Evolutionary conservation across 2,888 invertebrate genomes (phyloP).

Genomic region (Drosophila subquinaria): DNA sequence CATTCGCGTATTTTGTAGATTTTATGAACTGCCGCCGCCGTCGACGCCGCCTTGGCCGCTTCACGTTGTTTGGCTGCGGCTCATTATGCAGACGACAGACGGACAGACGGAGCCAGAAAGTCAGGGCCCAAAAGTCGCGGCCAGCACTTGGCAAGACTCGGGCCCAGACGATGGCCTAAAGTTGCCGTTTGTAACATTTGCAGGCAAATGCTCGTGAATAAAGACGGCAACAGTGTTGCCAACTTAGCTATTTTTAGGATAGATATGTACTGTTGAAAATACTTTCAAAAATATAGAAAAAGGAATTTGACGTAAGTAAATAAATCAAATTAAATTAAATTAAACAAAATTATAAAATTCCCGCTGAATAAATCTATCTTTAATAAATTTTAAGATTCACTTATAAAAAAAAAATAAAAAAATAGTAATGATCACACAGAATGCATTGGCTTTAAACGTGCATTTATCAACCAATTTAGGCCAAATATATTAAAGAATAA

Average conservation of each 20-base stretch:
- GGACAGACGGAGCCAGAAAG: constrained; percentile 13
- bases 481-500: no score
- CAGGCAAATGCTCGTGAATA: constrained; percentile 70
- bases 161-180: constrained; percentile 56
- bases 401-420: no score
- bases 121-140: constrained; percentile 36
- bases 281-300: not conserved
- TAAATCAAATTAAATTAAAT: no score
- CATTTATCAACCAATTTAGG: no score
- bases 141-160: constrained; percentile 63
- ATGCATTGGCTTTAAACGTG: no score
- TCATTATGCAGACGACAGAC: constrained; percentile 65
- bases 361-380: no score
- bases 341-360: no score
- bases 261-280: not conserved
- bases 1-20: constrained; percentile 43
- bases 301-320: no score
- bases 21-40: constrained; percentile 67
- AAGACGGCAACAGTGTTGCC: constrained; percentile 23
- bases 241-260: not conserved
- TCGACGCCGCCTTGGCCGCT: constrained; percentile 53
- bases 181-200: constrained; percentile 65
- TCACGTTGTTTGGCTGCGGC: constrained; percentile 65
- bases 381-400: no score
- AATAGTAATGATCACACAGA: no score